These are phyloP conservation scores for Ephestia elutella DNA, from an alignment of 1,140 invertebrate species.

Conservation along the genomic window DNA sequence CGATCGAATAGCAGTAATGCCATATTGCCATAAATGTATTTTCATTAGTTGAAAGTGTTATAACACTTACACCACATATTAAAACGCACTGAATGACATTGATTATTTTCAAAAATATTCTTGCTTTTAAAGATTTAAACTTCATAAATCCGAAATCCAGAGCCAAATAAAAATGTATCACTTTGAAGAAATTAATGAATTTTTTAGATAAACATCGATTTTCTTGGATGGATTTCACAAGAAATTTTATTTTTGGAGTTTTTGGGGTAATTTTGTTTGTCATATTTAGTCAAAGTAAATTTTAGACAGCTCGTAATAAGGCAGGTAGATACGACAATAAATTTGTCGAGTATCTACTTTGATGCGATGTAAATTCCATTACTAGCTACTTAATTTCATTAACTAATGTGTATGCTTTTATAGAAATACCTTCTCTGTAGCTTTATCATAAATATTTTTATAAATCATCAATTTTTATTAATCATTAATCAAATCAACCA, in stretches of 20 bases:
- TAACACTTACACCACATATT: background rate
- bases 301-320: too few relatives aligned
- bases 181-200: background rate
- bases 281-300: too few relatives aligned
- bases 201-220: background rate
- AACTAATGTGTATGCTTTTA: too few relatives aligned
- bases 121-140: background rate
- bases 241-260: background rate
- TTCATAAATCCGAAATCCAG: constrained; percentile 7
- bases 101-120: background rate
- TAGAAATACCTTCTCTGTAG: too few relatives aligned
- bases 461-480: too few relatives aligned
- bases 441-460: too few relatives aligned
- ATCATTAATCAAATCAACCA: too few relatives aligned
- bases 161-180: background rate
- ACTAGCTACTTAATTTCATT: too few relatives aligned
- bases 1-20: background rate
- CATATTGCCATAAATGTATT: background rate
- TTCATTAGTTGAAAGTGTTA: background rate
- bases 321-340: too few relatives aligned
- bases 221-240: background rate
- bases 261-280: background rate
- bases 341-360: too few relatives aligned
- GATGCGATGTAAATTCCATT: too few relatives aligned
- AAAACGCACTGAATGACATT: background rate